Percentiles rank a stretch among this genome's conserved stretches.
Conservation (phyloP, 2,797 vertebrate genomes). For the Distichodus sexfasciatus region DNA sequence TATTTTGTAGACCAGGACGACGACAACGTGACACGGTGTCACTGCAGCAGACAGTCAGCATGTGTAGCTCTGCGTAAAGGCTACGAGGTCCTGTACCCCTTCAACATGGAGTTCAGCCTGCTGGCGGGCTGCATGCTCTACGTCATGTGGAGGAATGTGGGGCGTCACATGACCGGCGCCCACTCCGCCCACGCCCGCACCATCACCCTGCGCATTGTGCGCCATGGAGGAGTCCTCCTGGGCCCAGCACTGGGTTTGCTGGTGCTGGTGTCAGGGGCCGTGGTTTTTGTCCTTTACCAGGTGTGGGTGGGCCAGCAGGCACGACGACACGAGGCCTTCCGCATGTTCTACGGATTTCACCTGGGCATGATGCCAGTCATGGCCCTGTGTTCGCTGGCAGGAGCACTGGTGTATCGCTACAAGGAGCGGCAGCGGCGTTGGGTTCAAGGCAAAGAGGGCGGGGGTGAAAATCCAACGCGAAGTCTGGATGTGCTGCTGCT, state of each 20-base stretch:
- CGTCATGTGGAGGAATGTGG: conserved; percentile 92
- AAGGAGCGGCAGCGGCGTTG: background rate
- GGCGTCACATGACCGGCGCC: conserved; percentile 60
- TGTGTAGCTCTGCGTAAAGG: conserved; percentile 82
- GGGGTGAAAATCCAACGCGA: conserved; percentile 80
- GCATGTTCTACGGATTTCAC: conserved; percentile 82
- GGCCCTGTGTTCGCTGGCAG: conserved; percentile 70
- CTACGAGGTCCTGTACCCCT: conserved; percentile 85
- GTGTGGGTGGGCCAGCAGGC: conserved; percentile 65
- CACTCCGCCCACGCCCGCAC: conserved; percentile 24
- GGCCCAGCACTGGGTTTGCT: conserved; percentile 74
- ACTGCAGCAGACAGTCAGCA: conserved; percentile 59
- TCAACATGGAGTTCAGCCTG: conserved; percentile 87
- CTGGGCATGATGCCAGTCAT: conserved; percentile 77
- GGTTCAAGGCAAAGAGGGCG: background rate
- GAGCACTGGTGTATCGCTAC: conserved; percentile 70
- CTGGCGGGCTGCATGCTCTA: conserved; percentile 84
- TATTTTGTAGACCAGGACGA: conserved; percentile 12
- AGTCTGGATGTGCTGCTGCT: conserved; percentile 84
- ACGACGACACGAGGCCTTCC: conserved; percentile 63
- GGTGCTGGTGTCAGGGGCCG: conserved; percentile 67
- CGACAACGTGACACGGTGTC: conserved; percentile 55
- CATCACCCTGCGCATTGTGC: conserved; percentile 62
- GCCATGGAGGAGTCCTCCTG: conserved; percentile 56
- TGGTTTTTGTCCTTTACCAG: conserved; percentile 82